Conservation (phyloP, 2,888 invertebrate genomes). For the Horisme vitalbata region DNA sequence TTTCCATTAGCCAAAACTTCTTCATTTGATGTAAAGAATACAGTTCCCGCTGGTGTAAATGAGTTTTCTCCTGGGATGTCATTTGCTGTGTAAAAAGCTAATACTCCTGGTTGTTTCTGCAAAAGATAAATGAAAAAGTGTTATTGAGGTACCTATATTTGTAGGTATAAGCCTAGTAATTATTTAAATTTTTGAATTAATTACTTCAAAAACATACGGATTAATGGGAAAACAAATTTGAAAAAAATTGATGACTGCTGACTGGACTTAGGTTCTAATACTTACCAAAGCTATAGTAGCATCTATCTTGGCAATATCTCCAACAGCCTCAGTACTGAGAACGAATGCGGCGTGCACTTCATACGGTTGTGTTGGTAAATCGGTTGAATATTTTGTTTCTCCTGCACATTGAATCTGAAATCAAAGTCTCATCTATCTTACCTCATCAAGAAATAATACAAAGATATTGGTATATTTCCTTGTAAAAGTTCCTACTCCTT, state of each 20-base stretch:
- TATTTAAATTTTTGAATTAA: too few species aligned
- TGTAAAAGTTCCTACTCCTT: too few species aligned
- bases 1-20: conserved; percentile 70
- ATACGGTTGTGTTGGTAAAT: conserved; percentile 80
- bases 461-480: too few species aligned
- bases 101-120: conserved; percentile 84
- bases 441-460: too few species aligned
- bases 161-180: too few species aligned
- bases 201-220: too few species aligned
- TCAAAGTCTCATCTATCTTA: not conserved
- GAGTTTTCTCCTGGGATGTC: conserved; percentile 86
- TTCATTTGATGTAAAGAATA: conserved; percentile 42
- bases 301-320: conserved; percentile 83
- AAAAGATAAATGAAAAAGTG: conserved; percentile 37
- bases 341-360: conserved; percentile 87
- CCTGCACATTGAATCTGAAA: conserved; percentile 84
- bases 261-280: not conserved
- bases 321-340: conserved; percentile 71
- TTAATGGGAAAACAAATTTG: too few species aligned
- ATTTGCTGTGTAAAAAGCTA: conserved; percentile 83
- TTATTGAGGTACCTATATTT: too few species aligned
- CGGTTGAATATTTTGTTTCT: conserved; percentile 86
- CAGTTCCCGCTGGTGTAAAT: conserved; percentile 53
- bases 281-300: conserved; percentile 84
- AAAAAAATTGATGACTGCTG: too few species aligned